Evolutionary conservation across 2,797 vertebrate species (phyloP), one percentile per base, ranked within the genome.

Genomic region (Tinamus major): DNA sequence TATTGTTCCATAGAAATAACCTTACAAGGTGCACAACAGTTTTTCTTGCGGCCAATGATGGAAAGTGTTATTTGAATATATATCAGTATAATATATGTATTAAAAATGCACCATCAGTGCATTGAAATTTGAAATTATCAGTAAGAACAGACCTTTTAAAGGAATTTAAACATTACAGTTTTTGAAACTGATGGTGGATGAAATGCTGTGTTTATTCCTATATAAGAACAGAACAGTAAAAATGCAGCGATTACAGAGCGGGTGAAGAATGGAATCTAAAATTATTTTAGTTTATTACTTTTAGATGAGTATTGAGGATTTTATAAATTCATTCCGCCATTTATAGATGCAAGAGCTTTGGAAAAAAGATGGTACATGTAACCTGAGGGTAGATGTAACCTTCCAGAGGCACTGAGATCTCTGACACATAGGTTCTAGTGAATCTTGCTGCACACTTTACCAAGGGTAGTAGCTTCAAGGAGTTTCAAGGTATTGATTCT

Each of bases 1-100:
- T 71, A 29, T 29, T 71, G 2, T 84, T 87, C 59, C 56, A 81
- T 13, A 65, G 58, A 85, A 95, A 92, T 69, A 85, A 86, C 21
- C 39, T 79, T 63, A 42, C 24, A 42, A 41, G 53, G 16, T 58
- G 19, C 17, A n/a, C 19, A 72, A 58, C 31, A 72, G 12, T 56
- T 92, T 87, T 95, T 89, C 48, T 80, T 87, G 74, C 20, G 26
- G 18, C 33, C 62, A 44, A 13, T 42, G 31, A 14, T 37, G 42
- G 48, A 70, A n/a, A 71, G 42, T 49, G 53, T 78, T 46, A 49
- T 65, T 87, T 67, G 48, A 88, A 48, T 27, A 75, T 42, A n/a
- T 29, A 67, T 27, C 27, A 59, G 4, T 55, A 7, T 23, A n/a
- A 55, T 39, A 39, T 16, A 86, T 15, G 15, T 27, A 49, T 23